Evolutionary conservation across 2,113 vertebrate species (phyloP), one percentile per base, ranked within the genome.

Genomic region (Aspiorhynchus laticeps): DNA sequence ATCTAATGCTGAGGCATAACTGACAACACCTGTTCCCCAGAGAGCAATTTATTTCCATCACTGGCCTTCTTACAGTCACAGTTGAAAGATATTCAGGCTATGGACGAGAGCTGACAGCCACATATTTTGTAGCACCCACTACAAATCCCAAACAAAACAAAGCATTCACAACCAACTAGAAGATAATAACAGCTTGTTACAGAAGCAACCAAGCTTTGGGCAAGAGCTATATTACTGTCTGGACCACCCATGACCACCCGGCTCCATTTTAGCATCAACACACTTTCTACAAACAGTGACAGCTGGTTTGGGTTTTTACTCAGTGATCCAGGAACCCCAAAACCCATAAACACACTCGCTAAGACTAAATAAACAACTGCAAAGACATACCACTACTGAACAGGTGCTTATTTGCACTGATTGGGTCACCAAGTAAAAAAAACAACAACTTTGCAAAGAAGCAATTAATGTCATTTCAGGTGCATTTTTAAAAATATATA

Each of bases 291-390:
- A 41, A 75, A 19, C 24, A 88, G 63, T 33, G 17, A 89, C 89
- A 92, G 84, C 90, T 91, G 87, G 43, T 83, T 87, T 73, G 33
- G 56, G 84, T 65, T 85, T 90, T 89, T 84, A 87, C 82, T 46
- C 14, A 56, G 33, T 36, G 84, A 41, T 65, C 79, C 38, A 33
- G 48, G 43, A n/a, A 88, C 41, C 17, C 14, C 56, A 28, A 89
- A 36, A 85, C 26, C 88, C 36, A 26, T 61, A 65, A 10, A 75
- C 87, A 84, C 43, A 87, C 31, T n/a, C n/a, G n/a, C 38, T 38
- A 38, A 38, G 38, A 38, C 38, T 38, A 38, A 7, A 38, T 38
- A 38, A 38, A 38, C 38, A 38, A 38, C 6, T 38, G 38, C 38
- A 33, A 33, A 33, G 33, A 38, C 7, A 38, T 38, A 38, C 38